These are phyloP conservation scores for Heliangelus exortis DNA, from an alignment of 2,797 vertebrate genomes.

Conservation along the genomic window DNA sequence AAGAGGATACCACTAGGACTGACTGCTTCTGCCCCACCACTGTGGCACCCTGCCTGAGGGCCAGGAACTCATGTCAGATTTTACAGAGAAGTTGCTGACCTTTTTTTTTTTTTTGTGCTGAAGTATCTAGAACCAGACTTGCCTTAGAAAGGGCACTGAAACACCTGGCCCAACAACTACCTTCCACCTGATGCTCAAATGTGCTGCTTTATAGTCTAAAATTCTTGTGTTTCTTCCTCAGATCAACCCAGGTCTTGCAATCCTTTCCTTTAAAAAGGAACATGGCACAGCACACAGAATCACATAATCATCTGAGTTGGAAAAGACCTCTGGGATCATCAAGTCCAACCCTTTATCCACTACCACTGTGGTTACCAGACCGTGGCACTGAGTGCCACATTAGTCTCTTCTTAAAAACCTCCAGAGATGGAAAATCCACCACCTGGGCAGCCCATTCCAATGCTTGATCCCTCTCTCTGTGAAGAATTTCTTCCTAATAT, in stretches of 20 bases:
- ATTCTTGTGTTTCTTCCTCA: neutral
- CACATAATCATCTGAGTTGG: no score
- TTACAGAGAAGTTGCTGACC: neutral
- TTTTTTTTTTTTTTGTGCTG: neutral
- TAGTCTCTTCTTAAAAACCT: no score
- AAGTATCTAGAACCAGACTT: neutral
- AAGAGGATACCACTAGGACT: neutral
- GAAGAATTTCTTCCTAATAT: no score
- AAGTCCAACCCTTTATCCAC: no score
- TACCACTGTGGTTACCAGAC: no score
- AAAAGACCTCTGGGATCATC: no score
- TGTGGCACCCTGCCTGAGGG: rapidly evolving
- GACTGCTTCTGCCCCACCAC: neutral
- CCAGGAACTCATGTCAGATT: neutral
- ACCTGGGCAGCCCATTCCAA: no score
- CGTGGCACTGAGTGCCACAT: no score
- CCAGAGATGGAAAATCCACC: no score
- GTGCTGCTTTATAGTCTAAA: neutral
- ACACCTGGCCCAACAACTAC: neutral
- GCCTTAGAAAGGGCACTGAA: neutral
- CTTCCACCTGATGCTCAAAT: neutral
- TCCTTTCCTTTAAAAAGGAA: neutral
- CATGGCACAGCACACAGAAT: rapidly evolving
- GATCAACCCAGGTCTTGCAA: neutral
- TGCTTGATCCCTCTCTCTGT: no score